Percentiles rank a stretch among this genome's conserved stretches.
Evolutionary conservation across 2,888 invertebrate species (phyloP).

Genomic region (Fragum whitleyi): DNA sequence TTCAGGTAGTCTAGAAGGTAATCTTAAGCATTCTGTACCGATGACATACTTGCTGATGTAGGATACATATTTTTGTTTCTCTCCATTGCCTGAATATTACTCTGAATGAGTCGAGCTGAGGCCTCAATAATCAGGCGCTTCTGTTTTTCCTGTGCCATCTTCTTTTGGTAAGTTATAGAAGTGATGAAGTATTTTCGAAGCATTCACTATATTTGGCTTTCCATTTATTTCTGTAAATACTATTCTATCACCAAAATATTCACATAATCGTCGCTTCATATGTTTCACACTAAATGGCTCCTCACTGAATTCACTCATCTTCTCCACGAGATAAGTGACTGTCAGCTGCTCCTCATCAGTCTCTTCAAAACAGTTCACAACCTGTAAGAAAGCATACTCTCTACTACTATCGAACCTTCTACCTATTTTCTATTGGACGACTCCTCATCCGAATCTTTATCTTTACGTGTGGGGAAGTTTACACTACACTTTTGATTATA

Average conservation of each 20-base stretch:
- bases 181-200: constrained; percentile 43
- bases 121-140: constrained; percentile 56
- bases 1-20: constrained; percentile 34
- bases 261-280: constrained; percentile 60
- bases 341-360: constrained; percentile 53
- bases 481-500: constrained; percentile 65
- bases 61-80: constrained; percentile 33
- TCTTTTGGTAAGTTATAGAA: constrained; percentile 39
- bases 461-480: constrained; percentile 53
- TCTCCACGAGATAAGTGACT: constrained; percentile 39
- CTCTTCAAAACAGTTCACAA: constrained; percentile 38
- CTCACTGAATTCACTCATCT: constrained; percentile 36
- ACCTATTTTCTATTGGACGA: background rate
- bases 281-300: constrained; percentile 33
- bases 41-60: constrained; percentile 15
- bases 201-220: constrained; percentile 62
- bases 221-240: constrained; percentile 57
- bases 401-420: constrained; percentile 6
- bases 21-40: constrained; percentile 1
- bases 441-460: background rate
- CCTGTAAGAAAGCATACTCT: constrained; percentile 37
- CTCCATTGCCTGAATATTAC: constrained; percentile 59
- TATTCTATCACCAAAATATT: constrained; percentile 62
- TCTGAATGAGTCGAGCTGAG: constrained; percentile 68
- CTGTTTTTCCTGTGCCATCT: constrained; percentile 40